These are phyloP conservation scores for Charaxes varanes DNA, from an alignment of 1,140 invertebrate species.

Conservation along the genomic window DNA sequence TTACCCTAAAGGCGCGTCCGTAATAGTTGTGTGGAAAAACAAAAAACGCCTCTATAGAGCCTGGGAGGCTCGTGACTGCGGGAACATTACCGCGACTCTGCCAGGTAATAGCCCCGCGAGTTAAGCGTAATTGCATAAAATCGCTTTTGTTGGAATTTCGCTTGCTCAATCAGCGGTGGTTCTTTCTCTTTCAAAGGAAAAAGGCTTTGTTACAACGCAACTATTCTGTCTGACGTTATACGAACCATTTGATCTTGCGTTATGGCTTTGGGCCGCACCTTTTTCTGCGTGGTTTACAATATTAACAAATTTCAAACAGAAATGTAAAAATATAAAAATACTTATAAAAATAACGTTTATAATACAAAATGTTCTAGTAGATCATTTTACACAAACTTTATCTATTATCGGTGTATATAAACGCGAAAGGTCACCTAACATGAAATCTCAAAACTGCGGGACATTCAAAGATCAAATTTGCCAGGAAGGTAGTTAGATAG, in stretches of 20 bases:
- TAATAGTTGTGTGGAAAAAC: slow-evolving; percentile 14
- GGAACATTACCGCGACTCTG: slow-evolving; percentile 54
- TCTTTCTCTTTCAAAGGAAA: slow-evolving; percentile 44
- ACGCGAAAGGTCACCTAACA: no score
- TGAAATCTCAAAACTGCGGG: no score
- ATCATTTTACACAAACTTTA: no score
- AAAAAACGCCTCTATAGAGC: slow-evolving; percentile 15
- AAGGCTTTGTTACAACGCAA: slow-evolving; percentile 9
- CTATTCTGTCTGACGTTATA: neutral
- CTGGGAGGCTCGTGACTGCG: slow-evolving; percentile 44
- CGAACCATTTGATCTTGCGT: neutral
- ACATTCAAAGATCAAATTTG: no score
- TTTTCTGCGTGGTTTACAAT: no score
- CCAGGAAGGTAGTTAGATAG: no score
- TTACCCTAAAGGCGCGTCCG: slow-evolving; percentile 7
- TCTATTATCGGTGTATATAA: no score
- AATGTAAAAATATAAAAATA: no score
- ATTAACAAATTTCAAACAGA: no score
- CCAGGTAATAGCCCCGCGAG: slow-evolving; percentile 58
- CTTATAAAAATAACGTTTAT: no score
- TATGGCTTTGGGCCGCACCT: neutral
- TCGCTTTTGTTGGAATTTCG: slow-evolving; percentile 59
- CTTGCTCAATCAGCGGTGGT: slow-evolving; percentile 55
- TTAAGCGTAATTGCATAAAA: slow-evolving; percentile 65
- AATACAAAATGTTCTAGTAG: no score